A percentile compares a stretch with the other conserved stretches of the same genome.
These are phyloP conservation scores for Drosophila simulans DNA, from an alignment of 1,140 invertebrate genomes.

Conservation along the genomic window DNA sequence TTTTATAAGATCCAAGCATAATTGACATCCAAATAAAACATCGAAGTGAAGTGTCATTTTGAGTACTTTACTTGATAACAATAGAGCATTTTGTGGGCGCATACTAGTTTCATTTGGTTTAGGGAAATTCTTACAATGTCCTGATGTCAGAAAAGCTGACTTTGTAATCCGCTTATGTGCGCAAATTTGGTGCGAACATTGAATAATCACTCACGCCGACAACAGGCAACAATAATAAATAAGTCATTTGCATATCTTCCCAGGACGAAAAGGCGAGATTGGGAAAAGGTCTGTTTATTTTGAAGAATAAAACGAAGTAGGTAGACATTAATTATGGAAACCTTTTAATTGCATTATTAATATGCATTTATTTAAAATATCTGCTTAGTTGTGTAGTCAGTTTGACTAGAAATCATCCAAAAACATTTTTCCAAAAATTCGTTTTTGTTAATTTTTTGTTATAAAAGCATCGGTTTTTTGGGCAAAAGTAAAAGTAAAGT, in stretches of 20 bases:
- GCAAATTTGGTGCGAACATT: slow-evolving; percentile 44
- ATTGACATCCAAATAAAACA: too few species aligned
- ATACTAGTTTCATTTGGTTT: not conserved
- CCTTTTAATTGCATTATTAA: too few species aligned
- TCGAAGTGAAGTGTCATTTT: too few species aligned
- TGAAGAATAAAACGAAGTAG: not conserved
- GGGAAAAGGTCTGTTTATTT: slow-evolving; percentile 14
- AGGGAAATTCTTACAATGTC: not conserved
- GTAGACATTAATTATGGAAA: not conserved
- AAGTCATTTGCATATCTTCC: slow-evolving; percentile 37
- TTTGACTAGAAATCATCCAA: too few species aligned
- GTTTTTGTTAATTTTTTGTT: too few species aligned
- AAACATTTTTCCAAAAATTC: too few species aligned
- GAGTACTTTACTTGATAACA: too few species aligned
- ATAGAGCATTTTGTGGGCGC: not conserved
- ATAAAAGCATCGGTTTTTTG: too few species aligned
- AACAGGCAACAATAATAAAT: slow-evolving; percentile 43
- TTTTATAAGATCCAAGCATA: not conserved
- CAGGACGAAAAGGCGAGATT: not conserved
- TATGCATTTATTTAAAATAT: too few species aligned
- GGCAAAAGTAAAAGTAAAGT: too few species aligned
- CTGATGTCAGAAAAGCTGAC: slow-evolving; percentile 8
- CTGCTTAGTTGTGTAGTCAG: too few species aligned
- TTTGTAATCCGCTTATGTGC: slow-evolving; percentile 40
- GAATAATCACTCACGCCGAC: slow-evolving; percentile 32